A percentile compares a stretch with the other conserved stretches of the same genome.
phyloP scores from a whole-genome alignment of 2,888 invertebrate species.

The Cheilosia vulpina region DNA sequence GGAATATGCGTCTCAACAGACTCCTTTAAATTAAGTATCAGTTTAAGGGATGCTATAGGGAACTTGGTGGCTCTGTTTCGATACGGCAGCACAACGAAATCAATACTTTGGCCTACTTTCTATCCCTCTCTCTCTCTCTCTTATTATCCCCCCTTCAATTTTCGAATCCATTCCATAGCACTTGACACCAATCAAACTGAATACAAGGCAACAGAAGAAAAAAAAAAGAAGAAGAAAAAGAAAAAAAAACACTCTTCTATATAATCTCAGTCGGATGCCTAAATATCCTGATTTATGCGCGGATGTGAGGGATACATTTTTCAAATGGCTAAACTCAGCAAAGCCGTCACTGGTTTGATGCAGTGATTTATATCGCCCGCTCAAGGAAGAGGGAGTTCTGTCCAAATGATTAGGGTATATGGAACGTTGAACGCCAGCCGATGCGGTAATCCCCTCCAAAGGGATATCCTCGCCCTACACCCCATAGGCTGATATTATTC shows the following conservation, averaged over 20 bases:
- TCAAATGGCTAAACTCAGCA: conserved; percentile 51
- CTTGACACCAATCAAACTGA: conserved; percentile 9
- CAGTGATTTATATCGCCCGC: conserved; percentile 56
- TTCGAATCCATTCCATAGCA: no score
- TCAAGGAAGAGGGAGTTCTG: conserved; percentile 38
- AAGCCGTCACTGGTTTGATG: conserved; percentile 59
- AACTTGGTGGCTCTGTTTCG: no score
- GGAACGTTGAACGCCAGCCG: conserved; percentile 23
- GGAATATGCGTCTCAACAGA: no score
- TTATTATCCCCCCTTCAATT: no score
- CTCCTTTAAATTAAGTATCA: no score
- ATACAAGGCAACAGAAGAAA: not conserved
- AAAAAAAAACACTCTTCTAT: not conserved
- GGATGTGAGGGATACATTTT: conserved; percentile 48
- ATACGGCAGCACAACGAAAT: no score
- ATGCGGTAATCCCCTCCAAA: conserved; percentile 43
- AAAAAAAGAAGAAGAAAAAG: not conserved
- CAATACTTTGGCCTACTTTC: no score
- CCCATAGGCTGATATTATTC: conserved; percentile 52
- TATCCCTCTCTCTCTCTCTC: no score
- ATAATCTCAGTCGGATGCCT: conserved; percentile 20
- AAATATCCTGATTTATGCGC: conserved; percentile 60
- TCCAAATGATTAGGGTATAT: conserved; percentile 29
- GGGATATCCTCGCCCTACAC: conserved; percentile 17
- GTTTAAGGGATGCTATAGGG: no score